Percentiles rank a stretch among this genome's conserved stretches.
phyloP scores from a whole-genome alignment of 2,888 invertebrate species.

The Pollenia angustigena region DNA sequence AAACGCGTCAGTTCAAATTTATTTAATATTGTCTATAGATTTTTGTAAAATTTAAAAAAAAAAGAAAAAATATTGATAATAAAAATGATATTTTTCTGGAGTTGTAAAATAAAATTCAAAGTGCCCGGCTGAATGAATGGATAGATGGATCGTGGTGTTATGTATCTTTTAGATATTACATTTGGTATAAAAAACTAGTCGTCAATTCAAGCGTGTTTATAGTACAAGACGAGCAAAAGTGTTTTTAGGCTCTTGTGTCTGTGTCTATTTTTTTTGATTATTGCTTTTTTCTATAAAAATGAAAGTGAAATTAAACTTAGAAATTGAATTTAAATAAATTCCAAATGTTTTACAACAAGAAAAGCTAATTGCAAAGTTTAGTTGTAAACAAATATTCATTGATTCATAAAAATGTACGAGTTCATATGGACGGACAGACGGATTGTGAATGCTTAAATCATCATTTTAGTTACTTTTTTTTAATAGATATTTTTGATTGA shows the following conservation, averaged over 20 bases:
- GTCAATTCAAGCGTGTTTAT: slow-evolving; percentile 45
- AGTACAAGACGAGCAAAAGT: background rate
- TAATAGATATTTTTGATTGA: slow-evolving; percentile 30
- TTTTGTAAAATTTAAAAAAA: slow-evolving; percentile 8
- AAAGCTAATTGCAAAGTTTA: slow-evolving; percentile 54
- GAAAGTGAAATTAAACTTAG: slow-evolving; percentile 71
- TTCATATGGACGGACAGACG: background rate
- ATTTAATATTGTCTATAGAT: slow-evolving; percentile 8
- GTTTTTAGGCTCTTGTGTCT: slow-evolving; percentile 38
- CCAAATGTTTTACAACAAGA: slow-evolving; percentile 59
- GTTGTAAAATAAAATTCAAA: slow-evolving; percentile 65
- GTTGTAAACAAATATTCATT: slow-evolving; percentile 18
- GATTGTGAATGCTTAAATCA: slow-evolving; percentile 5
- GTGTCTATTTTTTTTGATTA: slow-evolving; percentile 20
- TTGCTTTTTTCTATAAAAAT: slow-evolving; percentile 59
- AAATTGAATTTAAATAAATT: slow-evolving; percentile 72
- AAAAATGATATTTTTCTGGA: slow-evolving; percentile 59
- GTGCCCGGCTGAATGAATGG: slow-evolving; percentile 60
- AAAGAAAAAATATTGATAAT: slow-evolving; percentile 34
- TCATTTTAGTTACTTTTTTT: background rate
- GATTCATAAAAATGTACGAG: background rate
- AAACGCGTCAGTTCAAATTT: slow-evolving; percentile 52
- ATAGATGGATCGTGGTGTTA: slow-evolving; percentile 33
- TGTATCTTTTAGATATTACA: slow-evolving; percentile 37
- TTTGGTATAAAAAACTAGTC: slow-evolving; percentile 28